phyloP scores from a whole-genome alignment of 2,888 invertebrate genomes.

The Helicoverpa assulta region DNA sequence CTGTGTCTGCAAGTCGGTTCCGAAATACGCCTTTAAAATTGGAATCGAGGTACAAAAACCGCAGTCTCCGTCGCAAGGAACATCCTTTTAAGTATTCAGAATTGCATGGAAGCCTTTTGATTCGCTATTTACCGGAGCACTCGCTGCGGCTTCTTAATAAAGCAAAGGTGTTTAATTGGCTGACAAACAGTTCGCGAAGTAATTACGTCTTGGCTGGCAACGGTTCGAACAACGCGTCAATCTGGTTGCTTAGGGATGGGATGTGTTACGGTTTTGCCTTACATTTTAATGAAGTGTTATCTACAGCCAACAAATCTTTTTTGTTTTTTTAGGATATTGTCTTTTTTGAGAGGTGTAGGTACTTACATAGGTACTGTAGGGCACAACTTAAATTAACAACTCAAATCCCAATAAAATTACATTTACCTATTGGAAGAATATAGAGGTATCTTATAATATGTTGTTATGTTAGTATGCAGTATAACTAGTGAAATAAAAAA shows the following conservation, averaged over 20 bases:
- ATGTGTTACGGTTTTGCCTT: not conserved
- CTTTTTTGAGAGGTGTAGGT: too few relatives aligned
- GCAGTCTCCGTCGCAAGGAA: constrained; percentile 43
- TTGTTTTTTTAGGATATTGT: too few relatives aligned
- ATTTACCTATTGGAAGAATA: too few relatives aligned
- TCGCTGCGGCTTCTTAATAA: constrained; percentile 87
- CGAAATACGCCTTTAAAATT: constrained; percentile 14
- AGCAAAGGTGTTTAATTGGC: constrained; percentile 90
- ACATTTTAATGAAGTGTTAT: too few relatives aligned
- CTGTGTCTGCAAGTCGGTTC: constrained; percentile 3
- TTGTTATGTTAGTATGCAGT: too few relatives aligned
- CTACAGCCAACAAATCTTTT: too few relatives aligned
- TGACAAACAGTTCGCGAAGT: constrained; percentile 89
- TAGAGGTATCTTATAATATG: too few relatives aligned
- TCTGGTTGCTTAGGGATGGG: constrained; percentile 76
- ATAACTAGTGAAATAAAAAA: too few relatives aligned
- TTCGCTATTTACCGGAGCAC: constrained; percentile 57
- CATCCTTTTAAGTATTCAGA: constrained; percentile 62
- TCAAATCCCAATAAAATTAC: too few relatives aligned
- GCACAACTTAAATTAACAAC: too few relatives aligned
- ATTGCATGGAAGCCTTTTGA: constrained; percentile 73
- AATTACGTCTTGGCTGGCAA: constrained; percentile 86
- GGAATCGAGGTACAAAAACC: constrained; percentile 51
- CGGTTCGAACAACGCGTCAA: constrained; percentile 86
- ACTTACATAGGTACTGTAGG: too few relatives aligned